These are phyloP conservation scores for Pantherophis guttatus DNA, from an alignment of 2,113 vertebrate genomes.

Conservation along the genomic window DNA sequence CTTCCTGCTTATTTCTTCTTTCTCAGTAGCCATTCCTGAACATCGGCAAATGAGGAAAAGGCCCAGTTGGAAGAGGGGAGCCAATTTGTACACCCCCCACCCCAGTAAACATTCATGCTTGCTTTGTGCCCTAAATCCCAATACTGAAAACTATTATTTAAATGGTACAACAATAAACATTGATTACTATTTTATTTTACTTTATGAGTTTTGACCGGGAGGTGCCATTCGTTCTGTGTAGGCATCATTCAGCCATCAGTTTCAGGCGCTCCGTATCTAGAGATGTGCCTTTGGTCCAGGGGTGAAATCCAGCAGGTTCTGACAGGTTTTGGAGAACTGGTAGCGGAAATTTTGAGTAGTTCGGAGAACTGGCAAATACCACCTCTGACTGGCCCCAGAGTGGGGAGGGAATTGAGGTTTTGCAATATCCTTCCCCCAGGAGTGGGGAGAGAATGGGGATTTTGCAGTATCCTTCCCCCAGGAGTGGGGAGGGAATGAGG, in stretches of 20 bases:
- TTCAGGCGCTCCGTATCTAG: background rate
- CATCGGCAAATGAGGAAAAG: background rate
- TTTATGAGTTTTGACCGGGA: background rate
- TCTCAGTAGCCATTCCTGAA: background rate
- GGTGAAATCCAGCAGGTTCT: no score
- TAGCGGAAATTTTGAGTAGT: no score
- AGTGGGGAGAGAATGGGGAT: no score
- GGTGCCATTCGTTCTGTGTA: background rate
- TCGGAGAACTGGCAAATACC: no score
- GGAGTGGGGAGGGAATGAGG: no score
- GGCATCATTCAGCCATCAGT: background rate
- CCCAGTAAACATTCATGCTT: background rate
- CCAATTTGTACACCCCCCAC: background rate
- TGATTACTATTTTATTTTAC: background rate
- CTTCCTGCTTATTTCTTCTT: background rate
- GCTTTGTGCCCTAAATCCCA: background rate
- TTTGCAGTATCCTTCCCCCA: no score
- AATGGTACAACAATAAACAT: background rate
- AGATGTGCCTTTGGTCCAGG: background rate
- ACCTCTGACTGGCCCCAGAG: no score
- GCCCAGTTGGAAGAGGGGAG: background rate
- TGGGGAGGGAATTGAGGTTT: no score
- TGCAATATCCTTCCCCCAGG: no score
- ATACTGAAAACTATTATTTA: background rate
- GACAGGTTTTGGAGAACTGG: no score